These are phyloP conservation scores for Peromyscus melanophrys DNA, from an alignment of 2,797 vertebrate genomes.

Conservation along the genomic window DNA sequence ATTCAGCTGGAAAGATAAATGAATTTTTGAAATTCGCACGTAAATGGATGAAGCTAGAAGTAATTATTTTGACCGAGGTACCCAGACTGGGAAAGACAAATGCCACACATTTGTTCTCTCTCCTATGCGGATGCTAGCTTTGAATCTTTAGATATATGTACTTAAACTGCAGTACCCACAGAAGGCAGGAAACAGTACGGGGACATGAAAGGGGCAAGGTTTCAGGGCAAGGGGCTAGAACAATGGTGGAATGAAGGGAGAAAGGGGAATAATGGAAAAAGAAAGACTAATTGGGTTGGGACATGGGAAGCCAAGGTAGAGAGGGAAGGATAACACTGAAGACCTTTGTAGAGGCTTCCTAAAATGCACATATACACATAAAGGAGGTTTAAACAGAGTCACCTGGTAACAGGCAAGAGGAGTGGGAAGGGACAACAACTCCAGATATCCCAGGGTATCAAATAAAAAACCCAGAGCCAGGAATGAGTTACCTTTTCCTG, in stretches of 20 bases:
- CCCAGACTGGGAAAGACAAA: neutral
- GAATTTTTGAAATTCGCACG: neutral
- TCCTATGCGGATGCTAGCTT: neutral
- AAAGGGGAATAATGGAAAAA: neutral
- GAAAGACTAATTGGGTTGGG: neutral
- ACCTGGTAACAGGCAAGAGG: neutral
- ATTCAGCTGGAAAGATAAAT: neutral
- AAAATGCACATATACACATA: neutral
- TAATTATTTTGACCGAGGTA: neutral
- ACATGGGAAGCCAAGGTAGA: too few relatives aligned
- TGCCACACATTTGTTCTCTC: neutral
- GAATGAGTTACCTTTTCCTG: neutral
- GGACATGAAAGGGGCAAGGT: too few relatives aligned
- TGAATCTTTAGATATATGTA: neutral
- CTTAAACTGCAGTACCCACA: neutral
- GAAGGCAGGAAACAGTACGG: neutral
- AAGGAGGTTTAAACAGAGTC: too few relatives aligned
- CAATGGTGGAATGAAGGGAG: neutral
- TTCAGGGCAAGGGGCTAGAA: neutral
- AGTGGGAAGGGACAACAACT: too few relatives aligned
- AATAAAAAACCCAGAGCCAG: neutral
- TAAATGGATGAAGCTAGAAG: neutral
- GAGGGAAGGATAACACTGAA: neutral
- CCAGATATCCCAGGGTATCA: neutral
- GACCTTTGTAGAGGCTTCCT: neutral